Conservation (phyloP, 2,888 invertebrate genomes). For the Polydesmus complanatus region DNA sequence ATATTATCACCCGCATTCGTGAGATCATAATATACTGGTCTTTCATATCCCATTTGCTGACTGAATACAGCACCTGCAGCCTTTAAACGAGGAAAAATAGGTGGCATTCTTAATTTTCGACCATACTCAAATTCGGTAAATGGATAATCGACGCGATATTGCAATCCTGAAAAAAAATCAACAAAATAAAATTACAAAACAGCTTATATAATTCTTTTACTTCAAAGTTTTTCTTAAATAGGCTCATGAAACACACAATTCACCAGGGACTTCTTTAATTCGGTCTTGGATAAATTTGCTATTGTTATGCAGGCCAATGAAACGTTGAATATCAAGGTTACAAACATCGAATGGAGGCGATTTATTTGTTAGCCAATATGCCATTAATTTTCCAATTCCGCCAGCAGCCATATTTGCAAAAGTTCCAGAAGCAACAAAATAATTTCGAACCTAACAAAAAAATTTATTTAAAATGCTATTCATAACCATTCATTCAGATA, state of each 20-base stretch:
- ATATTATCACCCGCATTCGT: constrained; percentile 6
- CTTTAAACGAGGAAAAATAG: constrained; percentile 78
- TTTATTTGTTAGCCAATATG: constrained; percentile 72
- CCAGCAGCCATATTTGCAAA: constrained; percentile 89
- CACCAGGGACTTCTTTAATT: constrained; percentile 80
- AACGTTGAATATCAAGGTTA: constrained; percentile 75
- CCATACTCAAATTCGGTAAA: constrained; percentile 75
- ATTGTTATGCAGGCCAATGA: constrained; percentile 87
- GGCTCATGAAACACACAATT: constrained; percentile 19
- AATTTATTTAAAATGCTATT: not conserved
- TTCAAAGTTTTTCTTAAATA: not conserved
- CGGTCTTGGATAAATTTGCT: constrained; percentile 79
- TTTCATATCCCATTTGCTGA: constrained; percentile 94
- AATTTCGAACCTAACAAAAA: constrained; percentile 56
- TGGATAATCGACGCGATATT: constrained; percentile 69
- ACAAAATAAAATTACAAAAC: constrained; percentile 5
- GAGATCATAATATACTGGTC: constrained; percentile 78
- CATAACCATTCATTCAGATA: not conserved
- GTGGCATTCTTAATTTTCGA: constrained; percentile 80
- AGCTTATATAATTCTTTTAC: constrained; percentile 4
- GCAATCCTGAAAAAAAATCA: constrained; percentile 38
- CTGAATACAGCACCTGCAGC: constrained; percentile 90
- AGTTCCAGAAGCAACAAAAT: constrained; percentile 88
- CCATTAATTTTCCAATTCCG: constrained; percentile 81
- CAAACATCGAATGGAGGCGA: constrained; percentile 70